A percentile compares a stretch with the other conserved stretches of the same genome.
Evolutionary conservation across 2,888 invertebrate genomes (phyloP).

Genomic region (Stratiomys singularior): DNA sequence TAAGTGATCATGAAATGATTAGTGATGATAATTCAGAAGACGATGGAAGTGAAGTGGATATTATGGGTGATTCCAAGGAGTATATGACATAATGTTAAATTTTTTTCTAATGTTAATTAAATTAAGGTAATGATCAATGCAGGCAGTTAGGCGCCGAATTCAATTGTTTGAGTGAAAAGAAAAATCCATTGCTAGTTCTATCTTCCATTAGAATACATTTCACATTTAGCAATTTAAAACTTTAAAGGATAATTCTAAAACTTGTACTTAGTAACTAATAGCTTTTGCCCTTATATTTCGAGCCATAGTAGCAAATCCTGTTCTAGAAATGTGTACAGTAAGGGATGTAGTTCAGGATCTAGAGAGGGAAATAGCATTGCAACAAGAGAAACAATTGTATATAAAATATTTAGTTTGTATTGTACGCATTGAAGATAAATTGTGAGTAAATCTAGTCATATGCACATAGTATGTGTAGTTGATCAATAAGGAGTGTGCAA

Average conservation of each 20-base stretch:
- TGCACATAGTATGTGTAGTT: neutral
- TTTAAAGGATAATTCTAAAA: neutral
- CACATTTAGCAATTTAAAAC: neutral
- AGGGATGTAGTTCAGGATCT: too few relatives aligned
- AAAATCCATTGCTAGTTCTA: neutral
- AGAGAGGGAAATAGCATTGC: neutral
- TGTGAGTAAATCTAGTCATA: slow-evolving; percentile 16
- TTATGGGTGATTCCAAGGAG: slow-evolving; percentile 63
- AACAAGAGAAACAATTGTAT: neutral
- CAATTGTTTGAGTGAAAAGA: neutral
- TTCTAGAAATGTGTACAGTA: too few relatives aligned
- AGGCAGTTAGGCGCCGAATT: neutral
- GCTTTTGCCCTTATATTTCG: too few relatives aligned
- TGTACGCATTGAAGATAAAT: neutral
- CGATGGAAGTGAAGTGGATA: slow-evolving; percentile 65
- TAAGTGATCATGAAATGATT: slow-evolving; percentile 57
- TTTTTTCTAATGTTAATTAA: neutral
- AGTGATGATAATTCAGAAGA: slow-evolving; percentile 64
- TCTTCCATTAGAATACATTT: neutral
- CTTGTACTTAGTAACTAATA: too few relatives aligned
- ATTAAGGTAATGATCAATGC: neutral
- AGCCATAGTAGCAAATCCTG: too few relatives aligned
- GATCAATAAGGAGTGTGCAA: neutral
- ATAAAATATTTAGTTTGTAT: neutral
- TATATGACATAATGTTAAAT: slow-evolving; percentile 61